Evolutionary conservation across 2,113 vertebrate genomes (phyloP), one percentile per base, ranked within the genome.

Genomic region (Chloropsis hardwickii): DNA sequence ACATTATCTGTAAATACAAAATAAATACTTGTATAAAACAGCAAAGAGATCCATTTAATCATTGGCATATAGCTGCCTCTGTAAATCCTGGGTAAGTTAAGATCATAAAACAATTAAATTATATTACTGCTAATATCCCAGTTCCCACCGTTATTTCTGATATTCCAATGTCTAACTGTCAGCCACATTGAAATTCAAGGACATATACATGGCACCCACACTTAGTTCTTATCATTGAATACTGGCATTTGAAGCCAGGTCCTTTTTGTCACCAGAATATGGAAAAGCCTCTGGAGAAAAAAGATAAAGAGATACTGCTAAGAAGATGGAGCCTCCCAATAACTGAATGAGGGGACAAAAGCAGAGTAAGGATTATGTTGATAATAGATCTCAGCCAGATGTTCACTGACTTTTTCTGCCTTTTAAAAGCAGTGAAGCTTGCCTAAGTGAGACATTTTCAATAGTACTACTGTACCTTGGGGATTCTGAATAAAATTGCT

Each of bases 351-450:
- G 18, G 27, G 45, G 48, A 81, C 69, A 95, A 81, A 95, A 94
- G 35, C 66, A 91, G 24, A 60, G 35, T 95, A 89, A 94, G 54
- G 66, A 95, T 96, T 96, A 86, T 90, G 86, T 48, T 96, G 93
- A 97, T 97, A 96, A 96, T 61, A 92, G 83, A 95, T 93, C 60
- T 89, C 90, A 88, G 74, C 70, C 92, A 97, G 96, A 92, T 96
- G 96, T 94, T 97, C 86, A 40, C 84, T 95, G 91, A 62, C 81
- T 83, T 96, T 95, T 91, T 94, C 92, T 94, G 72, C 86, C 72
- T 96, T 94, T 97, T 96, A 93, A 97, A 96, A 96, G 81, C 95
- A 92, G 57, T 40, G 88, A 97, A 95, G 93, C 93, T 94, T 96
- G 90, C 92, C 84, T 94, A 96, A 92, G 64, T 76, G 91, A 96